A percentile compares a stretch with the other conserved stretches of the same genome.
Evolutionary conservation across 2,113 vertebrate genomes (phyloP).

Genomic region (Xenotilapia longispinis): DNA sequence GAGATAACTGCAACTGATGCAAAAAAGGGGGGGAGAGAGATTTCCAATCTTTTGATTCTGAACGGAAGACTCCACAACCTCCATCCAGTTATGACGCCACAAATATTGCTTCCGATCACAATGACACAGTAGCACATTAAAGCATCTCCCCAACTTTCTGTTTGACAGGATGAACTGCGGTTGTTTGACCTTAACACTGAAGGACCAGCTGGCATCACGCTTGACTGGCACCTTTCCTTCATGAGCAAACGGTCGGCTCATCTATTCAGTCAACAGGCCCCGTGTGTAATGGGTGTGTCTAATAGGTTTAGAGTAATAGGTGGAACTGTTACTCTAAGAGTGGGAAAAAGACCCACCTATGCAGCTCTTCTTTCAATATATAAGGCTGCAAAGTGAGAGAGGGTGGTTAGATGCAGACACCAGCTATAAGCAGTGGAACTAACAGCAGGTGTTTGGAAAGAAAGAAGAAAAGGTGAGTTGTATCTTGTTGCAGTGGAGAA

Average conservation of each 20-base stretch:
- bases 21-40: background rate
- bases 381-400: background rate
- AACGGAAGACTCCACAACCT: background rate
- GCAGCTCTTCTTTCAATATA: slow-evolving; percentile 18
- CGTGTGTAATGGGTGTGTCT: slow-evolving; percentile 67
- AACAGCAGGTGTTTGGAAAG: background rate
- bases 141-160: slow-evolving; percentile 27
- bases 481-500: background rate
- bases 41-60: background rate
- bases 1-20: background rate
- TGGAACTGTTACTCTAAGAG: background rate
- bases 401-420: background rate
- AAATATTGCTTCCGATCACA: background rate
- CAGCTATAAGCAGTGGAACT: slow-evolving; percentile 30
- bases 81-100: background rate
- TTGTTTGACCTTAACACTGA: slow-evolving; percentile 69
- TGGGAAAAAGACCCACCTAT: slow-evolving; percentile 16
- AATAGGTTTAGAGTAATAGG: slow-evolving; percentile 71
- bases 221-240: slow-evolving; percentile 23
- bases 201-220: slow-evolving; percentile 52
- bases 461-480: slow-evolving; percentile 42
- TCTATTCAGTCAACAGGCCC: slow-evolving; percentile 1
- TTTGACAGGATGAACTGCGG: slow-evolving; percentile 58
- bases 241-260: slow-evolving; percentile 3
- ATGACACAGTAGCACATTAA: slow-evolving; percentile 49